phyloP scores from a whole-genome alignment of 2,113 vertebrate genomes.

The Pluvialis apricaria region DNA sequence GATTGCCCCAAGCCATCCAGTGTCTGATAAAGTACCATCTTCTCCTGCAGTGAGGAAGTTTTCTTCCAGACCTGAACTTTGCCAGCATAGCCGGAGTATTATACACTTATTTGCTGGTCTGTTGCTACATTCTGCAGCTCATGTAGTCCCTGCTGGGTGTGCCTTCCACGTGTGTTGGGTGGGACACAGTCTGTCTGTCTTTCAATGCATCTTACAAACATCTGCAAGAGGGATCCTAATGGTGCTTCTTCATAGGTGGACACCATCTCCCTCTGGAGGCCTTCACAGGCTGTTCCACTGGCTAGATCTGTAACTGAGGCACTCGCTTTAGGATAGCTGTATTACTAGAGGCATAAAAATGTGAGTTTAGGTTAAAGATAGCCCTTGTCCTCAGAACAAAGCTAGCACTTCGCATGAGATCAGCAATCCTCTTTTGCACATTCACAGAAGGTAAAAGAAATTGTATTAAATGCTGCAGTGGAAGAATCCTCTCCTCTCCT shows the following conservation, averaged over 20 bases:
- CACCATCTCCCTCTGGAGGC: constrained; percentile 64
- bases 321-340: not conserved
- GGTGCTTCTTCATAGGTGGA: not conserved
- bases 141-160: not conserved
- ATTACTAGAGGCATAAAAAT: not conserved
- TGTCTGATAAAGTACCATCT: not conserved
- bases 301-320: not conserved
- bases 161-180: not conserved
- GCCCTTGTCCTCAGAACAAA: not conserved
- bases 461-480: not conserved
- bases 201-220: not conserved
- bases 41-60: not conserved
- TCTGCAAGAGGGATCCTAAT: not conserved
- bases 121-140: not conserved
- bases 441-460: not conserved
- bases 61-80: not conserved
- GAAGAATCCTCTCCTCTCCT: not conserved
- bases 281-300: constrained; percentile 18
- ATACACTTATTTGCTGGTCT: not conserved
- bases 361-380: not conserved
- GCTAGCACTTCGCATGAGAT: not conserved
- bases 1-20: not conserved
- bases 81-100: not conserved
- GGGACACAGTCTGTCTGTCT: not conserved
- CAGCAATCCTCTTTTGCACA: not conserved